Base-by-base conservation (phyloP, 2,888 invertebrate genomes). In the Nephrotoma flavescens region DNA sequence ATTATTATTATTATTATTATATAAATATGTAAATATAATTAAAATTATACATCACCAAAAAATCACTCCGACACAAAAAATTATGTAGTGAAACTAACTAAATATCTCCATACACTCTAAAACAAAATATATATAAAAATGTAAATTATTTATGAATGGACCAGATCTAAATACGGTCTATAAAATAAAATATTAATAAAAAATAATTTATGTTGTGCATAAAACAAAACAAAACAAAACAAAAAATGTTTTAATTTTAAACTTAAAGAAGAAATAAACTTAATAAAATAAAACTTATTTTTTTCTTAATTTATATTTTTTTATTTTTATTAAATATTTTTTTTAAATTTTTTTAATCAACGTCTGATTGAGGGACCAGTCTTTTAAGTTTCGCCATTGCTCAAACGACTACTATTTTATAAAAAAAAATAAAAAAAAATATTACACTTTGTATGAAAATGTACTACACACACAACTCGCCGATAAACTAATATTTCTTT, bases 291-390 rank as follows among this genome's bases (percentile, higher is more conserved):
- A 15, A 85, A 85, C 12, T 44, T 42, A 42, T 31, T 45, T 85
- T 31, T 71, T 52, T 52, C 52, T 52, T 31, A 71, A 31, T 71
- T 52, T 71, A 57, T 57, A 71, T n/a, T 87, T 87, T 19, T 87
- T 87, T 84, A 86, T 83, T 41, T 47, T 9, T n/a, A 42, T 31
- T 52, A 86, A 85, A n/a, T n/a, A 7, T 47, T 41, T 31, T 41
- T 83, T 11, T 87, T 87, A 86, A 89, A 85, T 44, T 19, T 44
- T 42, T 44, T 44, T 44, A 85, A 85, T 42, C 85, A 91, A 91
- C 91, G 91, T 91, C 92, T 92, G 92, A 92, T 92, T 92, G 90
- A 90, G 91, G 92, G 91, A 92, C 92, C 92, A 92, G 90, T 91
- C 91, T 91, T 91, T 91, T 91, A 92, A 91, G 91, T 90, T 91